Evolutionary conservation across 2,113 vertebrate genomes (phyloP), one percentile per base, ranked within the genome.

Genomic region (Mesocricetus auratus): DNA sequence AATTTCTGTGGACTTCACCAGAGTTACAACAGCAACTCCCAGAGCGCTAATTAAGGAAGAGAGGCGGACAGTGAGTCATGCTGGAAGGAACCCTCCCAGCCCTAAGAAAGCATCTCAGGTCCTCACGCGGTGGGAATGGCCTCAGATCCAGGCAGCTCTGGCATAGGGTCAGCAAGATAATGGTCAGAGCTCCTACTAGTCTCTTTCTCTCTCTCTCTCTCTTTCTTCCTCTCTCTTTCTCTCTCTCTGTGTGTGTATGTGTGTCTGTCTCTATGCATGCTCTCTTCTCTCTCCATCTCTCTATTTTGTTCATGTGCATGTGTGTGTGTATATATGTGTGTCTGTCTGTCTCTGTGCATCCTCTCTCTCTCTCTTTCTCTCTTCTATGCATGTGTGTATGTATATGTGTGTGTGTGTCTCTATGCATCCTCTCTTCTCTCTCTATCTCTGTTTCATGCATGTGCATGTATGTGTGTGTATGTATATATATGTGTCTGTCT

Each of bases 11-110:
- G 96, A 16, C 96, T 93, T 86, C 96, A 97, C 96, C 93, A 89
- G 94, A 98, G 95, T 68, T 96, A 82, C 94, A 86, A 93, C 95
- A 81, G 17, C 93, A 96, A 93, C 94, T 98, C 98, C 98, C 98
- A 64, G 89, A 0, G 0, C 21, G 0, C 93, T 95, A n/a, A 96
- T 98, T 77, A 93, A 0, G 0, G 95, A 94, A 97, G 94, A 96
- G 96, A 98, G 98, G 98, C 96, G 91, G 98, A 77, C 96, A 86
- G 96, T 98, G 98, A 98, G 97, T 99, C 98, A 98, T 91, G 81
- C 82, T 98, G 98, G 98, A 98, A 86, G 36, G 87, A 86, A 33
- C 36, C 56, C 93, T 94, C 97, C 96, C 91, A 82, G 86, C 88
- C 94, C 95, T 90, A 47, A 1, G 81, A 85, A 92, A 66, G 93